Evolutionary conservation across 1,140 invertebrate species (phyloP).

Genomic region (Pseudomyrmex cubaensis): DNA sequence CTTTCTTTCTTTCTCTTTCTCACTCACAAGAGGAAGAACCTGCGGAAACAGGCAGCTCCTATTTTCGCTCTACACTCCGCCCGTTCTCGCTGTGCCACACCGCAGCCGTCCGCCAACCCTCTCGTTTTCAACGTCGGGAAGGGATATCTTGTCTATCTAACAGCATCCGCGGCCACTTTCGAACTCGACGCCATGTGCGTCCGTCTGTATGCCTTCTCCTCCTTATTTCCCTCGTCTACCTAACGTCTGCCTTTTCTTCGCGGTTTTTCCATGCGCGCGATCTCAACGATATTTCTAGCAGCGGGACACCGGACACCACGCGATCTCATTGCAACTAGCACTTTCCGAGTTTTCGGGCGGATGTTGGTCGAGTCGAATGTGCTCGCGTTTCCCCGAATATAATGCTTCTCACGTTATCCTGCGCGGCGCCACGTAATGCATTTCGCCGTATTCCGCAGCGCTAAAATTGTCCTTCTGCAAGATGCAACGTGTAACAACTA

Average conservation of each 20-base stretch:
- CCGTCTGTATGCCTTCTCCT: conserved; percentile 36
- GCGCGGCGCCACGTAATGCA: conserved; percentile 29
- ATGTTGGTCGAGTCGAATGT: conserved; percentile 16
- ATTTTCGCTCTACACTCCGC: conserved; percentile 58
- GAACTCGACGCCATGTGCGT: conserved; percentile 48
- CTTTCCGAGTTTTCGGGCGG: conserved; percentile 18
- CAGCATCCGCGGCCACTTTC: conserved; percentile 56
- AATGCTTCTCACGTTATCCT: conserved; percentile 30
- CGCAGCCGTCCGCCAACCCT: not conserved
- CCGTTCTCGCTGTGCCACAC: not conserved
- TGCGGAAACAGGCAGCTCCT: conserved; percentile 61
- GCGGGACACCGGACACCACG: conserved; percentile 19
- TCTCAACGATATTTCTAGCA: conserved; percentile 10
- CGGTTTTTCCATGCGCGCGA: not conserved
- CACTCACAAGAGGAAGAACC: conserved; percentile 58
- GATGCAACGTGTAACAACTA: not conserved
- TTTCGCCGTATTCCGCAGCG: not conserved
- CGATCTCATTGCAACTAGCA: conserved; percentile 16
- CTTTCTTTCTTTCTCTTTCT: not conserved
- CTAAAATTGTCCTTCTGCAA: not conserved
- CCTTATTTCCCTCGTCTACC: not conserved
- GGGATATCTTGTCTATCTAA: conserved; percentile 49
- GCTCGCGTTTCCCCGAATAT: not conserved
- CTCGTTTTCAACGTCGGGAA: not conserved
- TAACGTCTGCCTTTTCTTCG: conserved; percentile 1